Evolutionary conservation across 1,140 invertebrate species (phyloP).

Genomic region (Mactra quadrangularis): DNA sequence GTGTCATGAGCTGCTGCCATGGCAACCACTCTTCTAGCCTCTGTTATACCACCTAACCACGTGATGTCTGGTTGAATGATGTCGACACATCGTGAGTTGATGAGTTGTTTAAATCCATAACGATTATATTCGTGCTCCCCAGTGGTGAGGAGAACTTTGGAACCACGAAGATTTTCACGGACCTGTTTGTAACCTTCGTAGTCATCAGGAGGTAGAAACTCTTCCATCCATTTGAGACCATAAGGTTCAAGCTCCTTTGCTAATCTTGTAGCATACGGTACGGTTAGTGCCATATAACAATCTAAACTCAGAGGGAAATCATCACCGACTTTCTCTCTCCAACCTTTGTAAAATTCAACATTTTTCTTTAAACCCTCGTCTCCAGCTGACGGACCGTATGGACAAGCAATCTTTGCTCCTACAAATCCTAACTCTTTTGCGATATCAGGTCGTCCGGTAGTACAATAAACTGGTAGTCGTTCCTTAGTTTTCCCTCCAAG

Average conservation of each 20-base stretch:
- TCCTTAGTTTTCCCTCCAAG: conserved; percentile 80
- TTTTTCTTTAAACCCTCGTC: conserved; percentile 79
- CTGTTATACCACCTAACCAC: conserved; percentile 80
- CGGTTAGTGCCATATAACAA: conserved; percentile 80
- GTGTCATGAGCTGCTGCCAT: conserved; percentile 79
- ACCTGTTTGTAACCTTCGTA: conserved; percentile 79
- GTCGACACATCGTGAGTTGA: conserved; percentile 77
- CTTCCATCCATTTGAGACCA: conserved; percentile 81
- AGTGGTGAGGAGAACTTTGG: conserved; percentile 75
- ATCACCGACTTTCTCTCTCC: conserved; percentile 78
- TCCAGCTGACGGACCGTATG: conserved; percentile 77
- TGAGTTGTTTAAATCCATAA: conserved; percentile 77
- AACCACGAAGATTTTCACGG: conserved; percentile 71
- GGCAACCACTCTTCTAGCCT: conserved; percentile 76
- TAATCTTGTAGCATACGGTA: conserved; percentile 75
- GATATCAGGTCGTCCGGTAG: conserved; percentile 76
- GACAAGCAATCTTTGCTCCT: conserved; percentile 78
- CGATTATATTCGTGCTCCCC: conserved; percentile 81
- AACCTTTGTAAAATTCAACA: conserved; percentile 74
- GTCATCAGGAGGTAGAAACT: conserved; percentile 78
- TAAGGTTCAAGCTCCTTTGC: conserved; percentile 74
- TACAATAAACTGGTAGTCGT: conserved; percentile 78
- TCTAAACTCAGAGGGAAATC: conserved; percentile 79
- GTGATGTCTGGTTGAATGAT: conserved; percentile 81
- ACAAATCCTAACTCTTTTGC: conserved; percentile 79